Base-by-base conservation (phyloP, 2,888 invertebrate species). In the Cryptus viduatorius region DNA sequence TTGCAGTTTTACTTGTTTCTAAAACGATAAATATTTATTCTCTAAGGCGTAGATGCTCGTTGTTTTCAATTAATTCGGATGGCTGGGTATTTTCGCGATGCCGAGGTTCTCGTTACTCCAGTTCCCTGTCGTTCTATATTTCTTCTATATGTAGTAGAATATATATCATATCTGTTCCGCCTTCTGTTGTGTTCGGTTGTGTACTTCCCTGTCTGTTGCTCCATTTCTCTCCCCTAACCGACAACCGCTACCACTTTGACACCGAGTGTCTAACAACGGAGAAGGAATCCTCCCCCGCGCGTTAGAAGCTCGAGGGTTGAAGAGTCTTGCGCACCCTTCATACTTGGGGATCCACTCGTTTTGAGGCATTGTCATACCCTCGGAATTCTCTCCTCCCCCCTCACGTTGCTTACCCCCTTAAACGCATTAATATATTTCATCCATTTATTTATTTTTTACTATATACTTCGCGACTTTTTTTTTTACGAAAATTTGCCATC, bases 11-110 rank as follows among this genome's bases (percentile, higher is more conserved):
- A 24, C 46, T 31, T 59, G 31, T 37, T 75, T 24, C 64, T 68
- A 48, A 19, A 83, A 79, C 79, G 84, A 86, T 77, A 86, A 86
- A 88, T 87, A 87, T 87, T 87, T 79, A 79, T 73, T 64, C 73
- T 69, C 37, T 7, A 7, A 3, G 19, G 19, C 44, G 53, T 42
- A 77, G 7, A 81, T 71, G 73, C 73, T 78, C 71, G 76, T 50
- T 83, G 81, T 79, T 84, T 83, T 79, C 75, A 16, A 83, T 87
- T 76, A 71, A 86, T 80, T 56, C 44, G 29, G 46, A 44, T 64
- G 72, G 16, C 50, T 71, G 71, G 8, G 7, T 37, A 7, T 37
- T 61, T 50, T 10, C 16, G 24, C 42, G 61, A 61, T 42, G 7
- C 37, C 42, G 46, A 37, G 37, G 61, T 42, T 12, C 61, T 29